Evolutionary conservation across 1,140 invertebrate species (phyloP), one percentile per base, ranked within the genome.

Genomic region (Drosophila subobscura): DNA sequence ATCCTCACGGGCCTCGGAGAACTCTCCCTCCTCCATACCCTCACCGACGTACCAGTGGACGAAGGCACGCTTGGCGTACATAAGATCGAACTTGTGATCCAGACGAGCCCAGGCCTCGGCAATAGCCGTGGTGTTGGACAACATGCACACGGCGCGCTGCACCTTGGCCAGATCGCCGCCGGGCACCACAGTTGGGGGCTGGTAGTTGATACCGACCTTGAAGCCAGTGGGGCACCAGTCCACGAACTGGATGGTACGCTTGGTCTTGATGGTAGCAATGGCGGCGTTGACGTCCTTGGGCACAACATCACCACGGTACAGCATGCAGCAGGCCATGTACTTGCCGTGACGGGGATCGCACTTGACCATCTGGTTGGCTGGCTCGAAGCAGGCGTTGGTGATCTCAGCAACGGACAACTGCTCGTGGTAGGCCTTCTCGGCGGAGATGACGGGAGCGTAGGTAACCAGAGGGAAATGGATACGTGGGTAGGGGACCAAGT

Each of bases 341-440:
- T 97, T 97, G 68, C 96, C 97, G 91, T 96, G 95, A 77, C 96
- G 94, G 7, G 97, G 96, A 91, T 97, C 96, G 92, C 96, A 97
- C 92, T 97, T 97, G n/a, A 97, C 96, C 97, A 97, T 97, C 93
- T 97, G 96, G 93, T 97, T 97, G 79, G 95, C 94, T 40, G 96
- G 95, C 91, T 97, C 96, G 92, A 97, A 97, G 92, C 96, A 97
- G n/a, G 96, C 95, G 91, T 95, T 97, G 84, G 97, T 97, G 85
- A 97, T 97, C 91, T 97, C 96, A 33, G 95, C 94, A n/a, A 97
- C 95, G 6, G 95, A 95, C 64, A 96, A 92, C 81, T 95, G 94
- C 90, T 97, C 96, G 91, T 97, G 96, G 93, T 96, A 96, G n/a
- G 96, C 96, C 92, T 96, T 97, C 90, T 97, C 96, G 53, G 96